These are phyloP conservation scores for Saccostrea cuccullata DNA, from an alignment of 1,140 invertebrate species.

Conservation along the genomic window DNA sequence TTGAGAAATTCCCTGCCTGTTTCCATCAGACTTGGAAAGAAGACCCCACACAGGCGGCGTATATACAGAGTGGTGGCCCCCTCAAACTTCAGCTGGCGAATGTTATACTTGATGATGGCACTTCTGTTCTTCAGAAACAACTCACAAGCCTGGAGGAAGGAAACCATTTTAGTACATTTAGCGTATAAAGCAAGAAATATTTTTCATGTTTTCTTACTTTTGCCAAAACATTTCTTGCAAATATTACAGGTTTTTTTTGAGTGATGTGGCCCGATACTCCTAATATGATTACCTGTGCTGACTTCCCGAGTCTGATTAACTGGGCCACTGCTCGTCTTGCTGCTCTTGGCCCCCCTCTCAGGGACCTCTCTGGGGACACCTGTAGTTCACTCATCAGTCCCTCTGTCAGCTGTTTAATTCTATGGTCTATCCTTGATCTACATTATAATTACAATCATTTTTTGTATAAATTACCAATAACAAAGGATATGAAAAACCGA, in stretches of 20 bases:
- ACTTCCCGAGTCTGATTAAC: constrained; percentile 90
- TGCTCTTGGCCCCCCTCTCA: constrained; percentile 94
- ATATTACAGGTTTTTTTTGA: not conserved
- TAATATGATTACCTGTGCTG: constrained; percentile 76
- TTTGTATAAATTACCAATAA: not conserved
- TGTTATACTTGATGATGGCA: constrained; percentile 88
- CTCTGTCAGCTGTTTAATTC: constrained; percentile 88
- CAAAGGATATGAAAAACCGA: not conserved
- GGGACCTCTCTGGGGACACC: constrained; percentile 86
- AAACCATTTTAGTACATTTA: not conserved
- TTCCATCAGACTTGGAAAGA: constrained; percentile 92
- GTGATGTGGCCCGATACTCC: not conserved
- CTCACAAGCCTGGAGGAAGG: constrained; percentile 85
- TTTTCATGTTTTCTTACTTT: too few species aligned
- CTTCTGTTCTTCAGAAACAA: constrained; percentile 92
- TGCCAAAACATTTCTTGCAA: too few species aligned
- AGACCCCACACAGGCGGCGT: constrained; percentile 89
- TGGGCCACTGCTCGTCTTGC: constrained; percentile 91
- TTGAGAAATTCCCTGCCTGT: constrained; percentile 91
- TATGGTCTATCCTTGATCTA: constrained; percentile 84
- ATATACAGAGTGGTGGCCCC: constrained; percentile 92
- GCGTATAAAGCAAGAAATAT: too few species aligned
- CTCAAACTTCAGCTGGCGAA: constrained; percentile 92
- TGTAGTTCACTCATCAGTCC: constrained; percentile 93
- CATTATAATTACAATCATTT: not conserved